Evolutionary conservation across 2,797 vertebrate genomes (phyloP), one percentile per base, ranked within the genome.

Genomic region (Coregonus suidteri): DNA sequence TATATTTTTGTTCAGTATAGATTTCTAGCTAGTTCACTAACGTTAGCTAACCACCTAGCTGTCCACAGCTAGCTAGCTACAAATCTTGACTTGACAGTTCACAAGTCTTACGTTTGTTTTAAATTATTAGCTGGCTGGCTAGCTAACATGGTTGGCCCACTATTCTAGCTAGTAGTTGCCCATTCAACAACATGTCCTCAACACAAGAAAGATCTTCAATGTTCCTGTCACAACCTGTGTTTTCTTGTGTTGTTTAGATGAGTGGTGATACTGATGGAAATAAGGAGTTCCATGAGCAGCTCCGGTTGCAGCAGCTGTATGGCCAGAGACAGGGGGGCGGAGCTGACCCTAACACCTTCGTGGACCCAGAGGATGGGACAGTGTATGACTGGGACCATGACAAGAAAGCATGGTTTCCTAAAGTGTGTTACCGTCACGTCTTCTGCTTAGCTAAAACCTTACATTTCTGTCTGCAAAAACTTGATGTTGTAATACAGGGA

Each of bases 211-310:
- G n/a, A 20, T 64, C 20, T 11, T 64, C 59, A 64, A 64, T 64
- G 4, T 67, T 4, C 1, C 16, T 70, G 34, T 70, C 37, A 7
- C 35, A 16, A 35, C 34, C 67, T 47, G 15, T 68, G 3, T 68
- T 4, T 54, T 2, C 56, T 6, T 54, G 37, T 71, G 66, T 59
- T 66, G 78, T 83, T 37, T 76, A 95, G 95, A 96, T 95, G 95
- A 95, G 93, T 54, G 88, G 85, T 14, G 83, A 91, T 31, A 86
- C 92, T 14, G 88, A 94, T 16, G 82, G 88, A 16, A 97, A 98
- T 83, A 95, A 95, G 9, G 97, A 97, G 75, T 98, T 98, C 78
- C 86, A 94, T 71, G 96, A 96, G 86, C 97, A 98, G 94, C 94
- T 99, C 81, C 94, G 96, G 79, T 92, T 97, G 89, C 97, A 98